Evolutionary conservation across 2,888 invertebrate species (phyloP), one percentile per base, ranked within the genome.

Genomic region (Dryococelus australis): DNA sequence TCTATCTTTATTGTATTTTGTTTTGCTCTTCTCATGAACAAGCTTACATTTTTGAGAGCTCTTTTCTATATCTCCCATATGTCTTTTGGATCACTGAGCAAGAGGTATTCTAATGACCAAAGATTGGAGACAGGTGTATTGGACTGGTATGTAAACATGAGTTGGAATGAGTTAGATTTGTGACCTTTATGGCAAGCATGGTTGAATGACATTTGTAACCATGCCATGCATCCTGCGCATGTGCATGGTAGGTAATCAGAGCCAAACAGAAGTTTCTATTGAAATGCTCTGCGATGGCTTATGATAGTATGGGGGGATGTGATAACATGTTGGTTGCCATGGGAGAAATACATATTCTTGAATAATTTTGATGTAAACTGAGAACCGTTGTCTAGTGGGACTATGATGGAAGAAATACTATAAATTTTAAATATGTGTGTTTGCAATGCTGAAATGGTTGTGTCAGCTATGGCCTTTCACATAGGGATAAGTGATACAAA

Each of bases 131-230:
- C 12, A 24, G 65, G 65, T n/a, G 8, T 24, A 9, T 65, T 65
- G 20, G 65, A 24, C 8, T 65, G 20, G 65, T 65, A 65, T 8
- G 10, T 65, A n/a, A 65, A 65, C 65, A 65, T 65, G 16, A 65
- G 20, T 65, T 65, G 8, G n/a, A 65, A 65, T 16, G n/a, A 6
- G 65, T 24, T 16, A 20, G 65, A n/a, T 24, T 65, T 24, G 65
- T 65, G 65, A 16, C 65, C 65, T 20, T 83, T 28, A 28, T 83
- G 83, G 28, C 8, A 8, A 8, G 83, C 43, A 43, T 43, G 6
- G n/a, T 83, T 83, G 35, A 28, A 83, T 16, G 28, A 8, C 43
- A 83, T 83, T 28, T 83, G 83, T 24, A 83, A 83, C 83, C 28
- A 28, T 83, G 0, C 83, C 83, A 83, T n/a, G 20, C 24, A 65